These are phyloP conservation scores for Diaperis boleti DNA, from an alignment of 2,888 invertebrate species.

Conservation along the genomic window DNA sequence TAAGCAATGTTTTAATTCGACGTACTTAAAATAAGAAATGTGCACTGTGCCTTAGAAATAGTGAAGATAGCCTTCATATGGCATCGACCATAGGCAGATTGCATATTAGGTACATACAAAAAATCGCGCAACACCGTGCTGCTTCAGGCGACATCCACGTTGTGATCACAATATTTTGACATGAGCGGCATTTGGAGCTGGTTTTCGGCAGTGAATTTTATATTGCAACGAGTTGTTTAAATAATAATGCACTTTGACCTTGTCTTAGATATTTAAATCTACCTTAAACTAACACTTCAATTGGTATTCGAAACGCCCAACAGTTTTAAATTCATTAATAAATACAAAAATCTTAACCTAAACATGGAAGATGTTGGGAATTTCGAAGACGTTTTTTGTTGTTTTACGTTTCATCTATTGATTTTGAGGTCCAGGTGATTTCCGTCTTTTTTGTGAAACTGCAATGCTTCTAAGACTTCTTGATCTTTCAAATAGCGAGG, in stretches of 20 bases:
- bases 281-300: constrained; percentile 15
- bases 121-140: constrained; percentile 41
- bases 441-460: constrained; percentile 64
- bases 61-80: constrained; percentile 36
- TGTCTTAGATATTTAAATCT: constrained; percentile 11
- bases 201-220: constrained; percentile 49
- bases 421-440: constrained; percentile 47
- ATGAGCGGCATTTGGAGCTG: constrained; percentile 50
- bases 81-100: constrained; percentile 37
- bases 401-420: constrained; percentile 24
- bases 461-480: constrained; percentile 78
- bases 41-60: constrained; percentile 24
- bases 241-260: constrained; percentile 28
- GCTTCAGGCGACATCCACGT: constrained; percentile 31
- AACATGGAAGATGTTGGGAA: not conserved
- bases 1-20: constrained; percentile 18
- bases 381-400: constrained; percentile 25
- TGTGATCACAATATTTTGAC: constrained; percentile 50
- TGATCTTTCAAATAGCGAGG: constrained; percentile 89
- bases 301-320: constrained; percentile 25
- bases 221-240: constrained; percentile 46
- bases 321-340: constrained; percentile 6
- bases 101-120: constrained; percentile 38
- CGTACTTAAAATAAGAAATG: constrained; percentile 19
- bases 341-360: constrained; percentile 30